A percentile compares a stretch with the other conserved stretches of the same genome.
Evolutionary conservation across 2,888 invertebrate genomes (phyloP).

Genomic region (Portevinia maculata): DNA sequence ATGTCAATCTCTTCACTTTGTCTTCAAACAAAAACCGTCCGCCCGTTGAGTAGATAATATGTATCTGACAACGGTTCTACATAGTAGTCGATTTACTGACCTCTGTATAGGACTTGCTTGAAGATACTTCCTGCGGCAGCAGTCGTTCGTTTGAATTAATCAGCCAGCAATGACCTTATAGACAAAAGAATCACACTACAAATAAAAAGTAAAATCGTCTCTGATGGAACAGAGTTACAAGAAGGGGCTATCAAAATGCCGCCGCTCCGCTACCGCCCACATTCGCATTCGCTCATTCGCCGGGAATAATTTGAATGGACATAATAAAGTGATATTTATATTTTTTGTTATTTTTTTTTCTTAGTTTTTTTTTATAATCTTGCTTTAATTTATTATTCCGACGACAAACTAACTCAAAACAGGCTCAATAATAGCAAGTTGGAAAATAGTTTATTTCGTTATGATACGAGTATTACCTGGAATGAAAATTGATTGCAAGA

Average conservation of each 20-base stretch:
- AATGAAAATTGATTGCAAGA: too few relatives aligned
- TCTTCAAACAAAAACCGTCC: not conserved
- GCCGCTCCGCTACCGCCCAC: constrained; percentile 25
- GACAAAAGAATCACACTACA: constrained; percentile 29
- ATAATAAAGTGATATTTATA: constrained; percentile 28
- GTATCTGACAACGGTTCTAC: too few relatives aligned
- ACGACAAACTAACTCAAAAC: not conserved
- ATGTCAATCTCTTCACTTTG: not conserved
- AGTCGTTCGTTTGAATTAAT: constrained; percentile 43
- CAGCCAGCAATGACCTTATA: constrained; percentile 54
- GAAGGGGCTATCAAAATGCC: constrained; percentile 17
- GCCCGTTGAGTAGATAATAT: not conserved
- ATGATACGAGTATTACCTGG: too few relatives aligned
- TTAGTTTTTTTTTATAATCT: not conserved
- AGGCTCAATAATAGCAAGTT: constrained; percentile 9
- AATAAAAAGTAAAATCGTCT: not conserved
- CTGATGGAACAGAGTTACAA: constrained; percentile 6
- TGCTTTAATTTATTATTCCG: constrained; percentile 5
- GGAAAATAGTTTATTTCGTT: too few relatives aligned
- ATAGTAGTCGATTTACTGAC: constrained; percentile 1
- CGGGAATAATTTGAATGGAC: constrained; percentile 44
- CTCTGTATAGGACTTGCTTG: constrained; percentile 32
- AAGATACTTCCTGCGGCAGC: constrained; percentile 12
- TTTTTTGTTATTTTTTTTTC: not conserved
- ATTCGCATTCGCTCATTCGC: constrained; percentile 29